phyloP scores from a whole-genome alignment of 2,113 vertebrate species.

The Sapayoa aenigma region DNA sequence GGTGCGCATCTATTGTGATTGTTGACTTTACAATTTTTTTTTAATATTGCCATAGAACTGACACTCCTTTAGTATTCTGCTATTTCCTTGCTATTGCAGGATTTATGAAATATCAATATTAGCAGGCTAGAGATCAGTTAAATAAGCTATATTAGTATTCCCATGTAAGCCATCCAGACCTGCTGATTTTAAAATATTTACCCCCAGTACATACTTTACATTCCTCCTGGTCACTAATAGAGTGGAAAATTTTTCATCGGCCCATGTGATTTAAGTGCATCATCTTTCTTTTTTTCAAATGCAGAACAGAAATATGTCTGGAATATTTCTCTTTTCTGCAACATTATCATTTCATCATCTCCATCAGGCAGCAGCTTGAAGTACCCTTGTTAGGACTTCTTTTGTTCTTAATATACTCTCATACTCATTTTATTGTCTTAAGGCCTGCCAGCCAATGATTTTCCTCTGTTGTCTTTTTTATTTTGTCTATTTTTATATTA shows the following conservation, averaged over 20 bases:
- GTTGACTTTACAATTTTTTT: neutral
- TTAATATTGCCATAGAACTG: neutral
- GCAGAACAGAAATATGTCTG: neutral
- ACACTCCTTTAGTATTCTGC: neutral
- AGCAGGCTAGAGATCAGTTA: neutral
- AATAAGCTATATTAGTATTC: neutral
- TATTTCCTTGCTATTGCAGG: neutral
- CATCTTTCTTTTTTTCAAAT: slow-evolving; percentile 28
- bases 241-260: slow-evolving; percentile 6
- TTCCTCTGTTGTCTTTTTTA: neutral
- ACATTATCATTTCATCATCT: neutral
- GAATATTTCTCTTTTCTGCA: slow-evolving; percentile 21
- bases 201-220: neutral
- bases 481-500: neutral
- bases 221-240: slow-evolving; percentile 3
- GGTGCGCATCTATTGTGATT: neutral
- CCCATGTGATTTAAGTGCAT: neutral
- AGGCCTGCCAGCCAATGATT: neutral
- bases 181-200: slow-evolving; percentile 45
- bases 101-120: neutral
- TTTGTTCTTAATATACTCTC: neutral
- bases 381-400: neutral
- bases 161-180: neutral
- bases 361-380: neutral
- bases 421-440: neutral